Evolutionary conservation across 2,113 vertebrate genomes (phyloP), one percentile per base, ranked within the genome.

Genomic region (Salvelinus namaycush): DNA sequence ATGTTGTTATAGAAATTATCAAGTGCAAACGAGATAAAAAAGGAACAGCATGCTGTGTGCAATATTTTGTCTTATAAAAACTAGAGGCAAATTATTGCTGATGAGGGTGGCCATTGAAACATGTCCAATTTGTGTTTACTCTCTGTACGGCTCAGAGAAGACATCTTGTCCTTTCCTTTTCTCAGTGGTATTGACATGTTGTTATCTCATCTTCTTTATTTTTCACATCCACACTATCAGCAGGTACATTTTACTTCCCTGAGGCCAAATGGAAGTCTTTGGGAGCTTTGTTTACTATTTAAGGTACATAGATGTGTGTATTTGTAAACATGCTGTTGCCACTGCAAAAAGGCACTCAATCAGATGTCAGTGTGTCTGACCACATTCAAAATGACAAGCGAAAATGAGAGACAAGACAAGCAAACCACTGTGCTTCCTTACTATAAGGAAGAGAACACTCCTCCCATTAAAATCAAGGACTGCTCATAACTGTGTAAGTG

Each of bases 331-430:
- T 59, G 75, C 73, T 81, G 81, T 69, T 80, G 49, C 70, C 74
- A 66, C 54, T 22, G 74, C 77, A 74, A 80, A 79, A 70, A 73
- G 77, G 71, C 79, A 71, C 66, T 77, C 57, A 74, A 86, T 67
- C 77, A 83, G 77, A 80, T 44, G 39, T 44, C 8, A 44, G 39
- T 6, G 34, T 34, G 34, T 34, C 9, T 44, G 39, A 2, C 9
- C 79, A 83, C 82, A 86, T 83, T 75, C 77, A 69, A 71, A 81
- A 79, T 80, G 81, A 86, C 82, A 11, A 9, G 75, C 34, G 79
- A 79, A 79, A 79, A 86, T 86, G 79, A 84, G 75, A 77, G 81
- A 76, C 79, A 81, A 81, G 84, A 68, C 73, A 73, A 79, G 70
- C 72, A 73, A 83, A 81, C 65, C 74, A 68, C 60, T 39, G 57